Conservation (phyloP, 2,888 invertebrate species). For the Eueremaeus valkanovi region DNA sequence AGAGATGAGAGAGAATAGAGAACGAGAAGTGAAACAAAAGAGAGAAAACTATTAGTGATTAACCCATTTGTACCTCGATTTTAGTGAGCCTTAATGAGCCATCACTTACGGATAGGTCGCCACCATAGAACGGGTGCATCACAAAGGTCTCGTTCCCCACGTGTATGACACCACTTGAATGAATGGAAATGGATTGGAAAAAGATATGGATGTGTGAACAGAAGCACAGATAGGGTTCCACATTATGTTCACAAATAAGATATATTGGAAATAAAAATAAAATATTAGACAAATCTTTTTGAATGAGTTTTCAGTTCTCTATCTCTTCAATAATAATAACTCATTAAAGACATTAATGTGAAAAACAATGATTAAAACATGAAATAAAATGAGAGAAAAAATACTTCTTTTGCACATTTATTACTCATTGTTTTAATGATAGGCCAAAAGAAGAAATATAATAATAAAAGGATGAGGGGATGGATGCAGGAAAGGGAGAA, state of each 20-base stretch:
- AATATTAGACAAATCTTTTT: not conserved
- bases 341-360: slow-evolving; percentile 12
- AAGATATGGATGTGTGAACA: slow-evolving; percentile 38
- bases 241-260: too few species aligned
- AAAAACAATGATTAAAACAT: slow-evolving; percentile 3
- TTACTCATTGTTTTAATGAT: not conserved
- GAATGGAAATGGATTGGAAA: not conserved
- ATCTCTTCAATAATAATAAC: slow-evolving; percentile 9
- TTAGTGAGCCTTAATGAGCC: slow-evolving; percentile 10
- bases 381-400: not conserved
- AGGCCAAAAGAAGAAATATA: slow-evolving; percentile 22
- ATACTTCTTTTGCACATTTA: not conserved
- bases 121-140: slow-evolving; percentile 95
- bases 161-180: slow-evolving; percentile 94
- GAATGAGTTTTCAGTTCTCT: slow-evolving; percentile 8
- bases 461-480: slow-evolving; percentile 14
- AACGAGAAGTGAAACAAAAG: slow-evolving; percentile 22
- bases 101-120: slow-evolving; percentile 84
- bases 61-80: slow-evolving; percentile 1
- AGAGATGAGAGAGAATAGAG: not conserved
- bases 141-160: slow-evolving; percentile 97
- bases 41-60: not conserved
- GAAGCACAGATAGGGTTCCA: not conserved
- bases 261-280: not conserved
- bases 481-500: not conserved